Evolutionary conservation across 2,113 vertebrate genomes (phyloP).

Genomic region (Thymallus thymallus): DNA sequence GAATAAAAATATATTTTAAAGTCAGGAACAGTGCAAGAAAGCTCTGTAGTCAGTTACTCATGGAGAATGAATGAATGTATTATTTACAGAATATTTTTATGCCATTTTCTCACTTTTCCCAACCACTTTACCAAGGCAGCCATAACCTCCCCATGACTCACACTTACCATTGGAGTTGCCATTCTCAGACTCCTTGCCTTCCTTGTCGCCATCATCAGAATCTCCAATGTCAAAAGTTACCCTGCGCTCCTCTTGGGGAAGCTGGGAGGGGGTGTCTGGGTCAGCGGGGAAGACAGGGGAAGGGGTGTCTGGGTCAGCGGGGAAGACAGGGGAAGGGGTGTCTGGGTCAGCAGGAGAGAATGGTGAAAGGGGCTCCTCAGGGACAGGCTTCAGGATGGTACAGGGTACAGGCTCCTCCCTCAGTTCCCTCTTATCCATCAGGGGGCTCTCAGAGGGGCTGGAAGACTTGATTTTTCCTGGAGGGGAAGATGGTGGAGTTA

Average conservation of each 20-base stretch:
- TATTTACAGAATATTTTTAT: not conserved
- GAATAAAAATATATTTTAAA: constrained; percentile 5
- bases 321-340: not conserved
- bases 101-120: no score
- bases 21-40: constrained; percentile 12
- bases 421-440: constrained; percentile 89
- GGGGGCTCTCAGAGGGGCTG: constrained; percentile 89
- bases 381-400: constrained; percentile 80
- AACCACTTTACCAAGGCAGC: constrained; percentile 6
- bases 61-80: no score
- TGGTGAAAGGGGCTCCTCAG: constrained; percentile 55
- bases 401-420: constrained; percentile 56
- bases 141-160: not conserved
- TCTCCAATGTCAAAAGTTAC: constrained; percentile 91
- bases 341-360: constrained; percentile 4
- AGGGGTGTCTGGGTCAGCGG: constrained; percentile 24
- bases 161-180: constrained; percentile 1
- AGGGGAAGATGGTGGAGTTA: constrained; percentile 24
- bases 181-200: constrained; percentile 56
- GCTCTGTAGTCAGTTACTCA: no score
- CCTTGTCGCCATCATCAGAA: constrained; percentile 77
- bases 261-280: constrained; percentile 13
- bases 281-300: not conserved
- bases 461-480: constrained; percentile 85
- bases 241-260: constrained; percentile 78